Conservation (phyloP, 2,888 invertebrate genomes). For the Pycnomerus fuliginosus region DNA sequence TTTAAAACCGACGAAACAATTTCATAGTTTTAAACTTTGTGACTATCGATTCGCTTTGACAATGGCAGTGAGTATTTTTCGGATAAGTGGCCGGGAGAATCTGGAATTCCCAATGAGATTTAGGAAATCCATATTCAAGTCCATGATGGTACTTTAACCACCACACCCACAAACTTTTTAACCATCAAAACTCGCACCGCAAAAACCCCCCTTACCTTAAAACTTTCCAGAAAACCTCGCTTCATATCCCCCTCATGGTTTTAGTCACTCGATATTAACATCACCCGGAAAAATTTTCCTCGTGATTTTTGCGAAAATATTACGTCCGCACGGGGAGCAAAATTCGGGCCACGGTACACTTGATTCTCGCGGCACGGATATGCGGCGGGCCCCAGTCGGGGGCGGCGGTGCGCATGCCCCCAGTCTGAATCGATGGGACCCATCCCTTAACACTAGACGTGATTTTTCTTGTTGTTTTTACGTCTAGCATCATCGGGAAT, state of each 20-base stretch:
- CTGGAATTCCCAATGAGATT: not conserved
- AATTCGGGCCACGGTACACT: slow-evolving; percentile 30
- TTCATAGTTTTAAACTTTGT: too few species aligned
- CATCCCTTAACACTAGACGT: slow-evolving; percentile 44
- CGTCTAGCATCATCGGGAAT: slow-evolving; percentile 13
- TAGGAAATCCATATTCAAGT: not conserved
- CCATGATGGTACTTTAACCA: not conserved
- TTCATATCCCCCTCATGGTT: slow-evolving; percentile 15
- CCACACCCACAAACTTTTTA: slow-evolving; percentile 18
- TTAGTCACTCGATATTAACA: too few species aligned
- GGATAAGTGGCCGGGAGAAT: too few species aligned
- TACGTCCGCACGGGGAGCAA: slow-evolving; percentile 15
- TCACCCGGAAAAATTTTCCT: slow-evolving; percentile 5
- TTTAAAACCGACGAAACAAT: too few species aligned
- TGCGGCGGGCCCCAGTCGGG: slow-evolving; percentile 40
- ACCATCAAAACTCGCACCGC: slow-evolving; percentile 5
- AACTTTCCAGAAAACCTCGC: slow-evolving; percentile 10
- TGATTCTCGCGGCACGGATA: slow-evolving; percentile 44
- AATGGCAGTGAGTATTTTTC: too few species aligned
- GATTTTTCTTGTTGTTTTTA: slow-evolving; percentile 31
- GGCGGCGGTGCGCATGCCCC: slow-evolving; percentile 43
- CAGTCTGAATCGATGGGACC: slow-evolving; percentile 50
- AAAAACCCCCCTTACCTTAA: slow-evolving; percentile 12
- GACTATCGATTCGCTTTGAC: too few species aligned
- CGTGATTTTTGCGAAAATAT: slow-evolving; percentile 4